These are phyloP conservation scores for Gastrophryne carolinensis DNA, from an alignment of 2,797 vertebrate genomes.

Conservation along the genomic window DNA sequence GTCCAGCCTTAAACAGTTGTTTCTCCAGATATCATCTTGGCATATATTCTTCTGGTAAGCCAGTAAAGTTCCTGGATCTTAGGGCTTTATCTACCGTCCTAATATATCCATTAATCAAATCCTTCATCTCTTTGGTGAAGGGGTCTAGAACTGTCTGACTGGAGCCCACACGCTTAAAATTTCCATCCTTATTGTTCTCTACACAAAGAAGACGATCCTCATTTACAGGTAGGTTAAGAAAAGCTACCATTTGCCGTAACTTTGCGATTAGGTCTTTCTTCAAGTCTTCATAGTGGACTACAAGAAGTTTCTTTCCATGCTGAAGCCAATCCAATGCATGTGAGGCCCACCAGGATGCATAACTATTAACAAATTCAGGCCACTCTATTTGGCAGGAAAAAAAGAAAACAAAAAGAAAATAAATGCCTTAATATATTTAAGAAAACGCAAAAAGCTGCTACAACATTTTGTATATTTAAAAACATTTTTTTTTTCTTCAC, in stretches of 20 bases:
- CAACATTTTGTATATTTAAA: too few species aligned
- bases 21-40: conserved; percentile 79
- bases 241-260: conserved; percentile 79
- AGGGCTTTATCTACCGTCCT: conserved; percentile 83
- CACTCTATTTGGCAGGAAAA: conserved; percentile 75
- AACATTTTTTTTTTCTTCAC: too few species aligned
- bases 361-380: conserved; percentile 93
- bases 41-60: conserved; percentile 86
- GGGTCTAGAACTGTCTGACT: conserved; percentile 78
- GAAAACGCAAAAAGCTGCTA: too few species aligned
- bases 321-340: conserved; percentile 90
- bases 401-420: background rate
- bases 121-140: conserved; percentile 87
- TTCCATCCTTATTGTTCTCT: conserved; percentile 89
- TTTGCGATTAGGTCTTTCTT: conserved; percentile 78
- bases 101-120: conserved; percentile 82
- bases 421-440: too few species aligned
- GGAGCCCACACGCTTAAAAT: conserved; percentile 82
- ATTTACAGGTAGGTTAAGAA: conserved; percentile 79
- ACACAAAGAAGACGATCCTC: conserved; percentile 90
- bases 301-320: conserved; percentile 79
- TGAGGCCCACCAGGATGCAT: conserved; percentile 95
- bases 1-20: background rate
- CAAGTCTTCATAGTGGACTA: conserved; percentile 92
- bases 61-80: conserved; percentile 79